Base-by-base conservation (phyloP, 2,797 vertebrate genomes). In the Sebastes ruberrimus region DNA sequence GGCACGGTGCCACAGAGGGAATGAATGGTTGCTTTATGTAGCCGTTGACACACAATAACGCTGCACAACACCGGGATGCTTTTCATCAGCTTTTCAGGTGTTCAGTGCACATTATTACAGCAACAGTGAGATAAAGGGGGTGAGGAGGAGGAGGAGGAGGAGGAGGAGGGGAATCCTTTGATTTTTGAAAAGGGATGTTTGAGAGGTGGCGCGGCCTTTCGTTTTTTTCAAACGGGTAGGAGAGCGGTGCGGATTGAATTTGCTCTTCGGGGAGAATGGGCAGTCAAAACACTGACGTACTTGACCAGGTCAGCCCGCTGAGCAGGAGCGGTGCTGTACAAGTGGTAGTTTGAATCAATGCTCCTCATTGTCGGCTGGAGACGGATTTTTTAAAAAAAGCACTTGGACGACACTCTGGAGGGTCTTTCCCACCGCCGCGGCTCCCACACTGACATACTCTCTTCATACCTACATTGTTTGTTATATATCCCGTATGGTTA, bases 261-360 rank as follows among this genome's bases (percentile, higher is more conserved):
- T 82, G 85, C 88, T 90, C 90, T 93, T 91, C 62, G 73, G 87
- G 71, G 81, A 94, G 85, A 94, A 94, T 78, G 56, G 78, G 77
- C 90, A 87, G 90, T 91, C 88, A 92, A 94, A 95, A 94, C 92
- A 94, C 79, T 85, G 91, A 90, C 61, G 82, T 82, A 94, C 94
- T 95, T 94, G 92, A 95, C 90, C 92, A 88, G 88, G 87, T 91
- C 62, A 74, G 86, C 66, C 74, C 74, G 57, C 80, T 71, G 74
- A 78, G 84, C 72, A 86, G 75, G 70, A 82, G 88, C 49, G 70
- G 74, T 52, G 60, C 80, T 80, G 82, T 65, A 76, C 65, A 89
- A 91, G 92, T 82, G 83, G 70, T 65, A 28, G 73, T 82, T 80
- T 80, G 85, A 86, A 94, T 95, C 92, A 95, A 94, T 92, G 93